phyloP scores from a whole-genome alignment of 2,888 invertebrate species.

The Amaurobius ferox region DNA sequence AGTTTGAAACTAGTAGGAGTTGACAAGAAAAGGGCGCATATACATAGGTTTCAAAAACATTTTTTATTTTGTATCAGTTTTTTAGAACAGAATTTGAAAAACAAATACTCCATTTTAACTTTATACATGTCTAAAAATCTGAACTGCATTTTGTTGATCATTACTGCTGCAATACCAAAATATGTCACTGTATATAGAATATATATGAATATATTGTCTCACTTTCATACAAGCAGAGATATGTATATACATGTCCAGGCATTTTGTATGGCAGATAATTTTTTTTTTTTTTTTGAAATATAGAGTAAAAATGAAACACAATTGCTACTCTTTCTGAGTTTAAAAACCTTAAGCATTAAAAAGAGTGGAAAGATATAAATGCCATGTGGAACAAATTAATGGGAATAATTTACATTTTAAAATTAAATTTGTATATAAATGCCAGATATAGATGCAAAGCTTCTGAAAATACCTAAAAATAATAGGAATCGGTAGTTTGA shows the following conservation, averaged over 20 bases:
- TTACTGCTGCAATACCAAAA: conserved; percentile 11
- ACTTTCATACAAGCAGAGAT: conserved; percentile 19
- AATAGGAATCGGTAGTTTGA: too few relatives aligned
- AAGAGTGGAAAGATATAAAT: too few relatives aligned
- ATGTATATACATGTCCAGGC: conserved; percentile 20
- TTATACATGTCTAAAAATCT: conserved; percentile 6
- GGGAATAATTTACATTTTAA: too few relatives aligned
- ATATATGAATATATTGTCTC: conserved; percentile 21
- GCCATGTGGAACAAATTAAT: too few relatives aligned
- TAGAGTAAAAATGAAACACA: too few relatives aligned
- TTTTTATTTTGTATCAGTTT: conserved; percentile 10
- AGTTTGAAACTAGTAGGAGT: neutral
- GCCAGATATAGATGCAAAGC: too few relatives aligned
- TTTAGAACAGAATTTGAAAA: conserved; percentile 2
- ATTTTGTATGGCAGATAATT: neutral
- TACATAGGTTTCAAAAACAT: conserved; percentile 16
- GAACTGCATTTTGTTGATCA: neutral
- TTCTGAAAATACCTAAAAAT: too few relatives aligned
- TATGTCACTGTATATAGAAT: conserved; percentile 21
- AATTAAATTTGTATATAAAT: too few relatives aligned
- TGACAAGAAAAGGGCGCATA: neutral
- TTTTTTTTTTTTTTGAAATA: neutral
- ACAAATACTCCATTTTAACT: neutral
- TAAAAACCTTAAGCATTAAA: too few relatives aligned
- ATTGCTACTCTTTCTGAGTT: too few relatives aligned